phyloP scores from a whole-genome alignment of 2,113 vertebrate species.

The Ammodramus savannarum region DNA sequence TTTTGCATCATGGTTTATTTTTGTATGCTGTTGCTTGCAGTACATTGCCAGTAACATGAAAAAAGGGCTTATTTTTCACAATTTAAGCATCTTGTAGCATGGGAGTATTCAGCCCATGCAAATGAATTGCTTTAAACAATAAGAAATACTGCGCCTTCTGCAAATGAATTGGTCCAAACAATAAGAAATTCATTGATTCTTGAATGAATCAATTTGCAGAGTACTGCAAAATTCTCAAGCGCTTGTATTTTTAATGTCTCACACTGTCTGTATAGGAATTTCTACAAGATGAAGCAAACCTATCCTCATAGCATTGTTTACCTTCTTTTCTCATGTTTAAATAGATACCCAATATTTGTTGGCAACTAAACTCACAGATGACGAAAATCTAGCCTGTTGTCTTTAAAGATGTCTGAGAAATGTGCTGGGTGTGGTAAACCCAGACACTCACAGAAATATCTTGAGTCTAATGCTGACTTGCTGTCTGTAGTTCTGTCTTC shows the following conservation, averaged over 20 bases:
- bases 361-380: neutral
- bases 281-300: neutral
- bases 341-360: neutral
- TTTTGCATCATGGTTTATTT: conserved; percentile 28
- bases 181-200: neutral
- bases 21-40: neutral
- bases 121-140: conserved; percentile 49
- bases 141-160: neutral
- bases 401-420: neutral
- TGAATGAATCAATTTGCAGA: conserved; percentile 12
- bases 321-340: neutral
- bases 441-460: neutral
- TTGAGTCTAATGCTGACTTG: neutral
- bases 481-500: neutral
- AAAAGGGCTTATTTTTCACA: conserved; percentile 54
- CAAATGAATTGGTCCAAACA: conserved; percentile 40
- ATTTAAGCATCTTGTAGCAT: conserved; percentile 12
- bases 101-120: neutral
- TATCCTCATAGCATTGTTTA: neutral
- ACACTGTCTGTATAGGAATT: neutral
- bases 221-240: neutral
- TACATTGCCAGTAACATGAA: neutral
- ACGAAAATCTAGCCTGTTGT: neutral
- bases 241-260: neutral
- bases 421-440: neutral